Evolutionary conservation across 2,797 vertebrate genomes (phyloP).

Genomic region (Parauchenoglanis punctatus): DNA sequence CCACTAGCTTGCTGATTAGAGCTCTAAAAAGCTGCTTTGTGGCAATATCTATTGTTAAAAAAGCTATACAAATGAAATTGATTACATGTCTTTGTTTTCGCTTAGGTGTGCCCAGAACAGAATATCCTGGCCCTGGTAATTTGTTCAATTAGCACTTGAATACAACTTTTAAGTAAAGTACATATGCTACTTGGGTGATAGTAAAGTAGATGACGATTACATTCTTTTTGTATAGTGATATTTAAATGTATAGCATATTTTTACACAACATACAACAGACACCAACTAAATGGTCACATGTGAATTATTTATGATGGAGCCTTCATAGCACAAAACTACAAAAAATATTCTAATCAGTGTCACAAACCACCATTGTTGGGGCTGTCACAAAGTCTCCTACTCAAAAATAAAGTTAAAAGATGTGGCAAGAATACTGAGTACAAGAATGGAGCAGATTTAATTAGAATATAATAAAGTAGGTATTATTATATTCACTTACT

Average conservation of each 20-base stretch:
- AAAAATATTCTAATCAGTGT: background rate
- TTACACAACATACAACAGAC: background rate
- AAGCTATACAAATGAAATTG: background rate
- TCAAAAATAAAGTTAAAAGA: background rate
- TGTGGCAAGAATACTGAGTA: background rate
- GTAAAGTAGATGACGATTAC: background rate
- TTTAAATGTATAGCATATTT: background rate
- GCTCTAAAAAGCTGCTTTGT: background rate
- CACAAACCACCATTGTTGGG: background rate
- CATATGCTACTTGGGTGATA: background rate
- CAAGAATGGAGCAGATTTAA: background rate
- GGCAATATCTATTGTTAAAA: background rate
- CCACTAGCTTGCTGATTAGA: background rate
- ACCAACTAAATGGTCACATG: background rate
- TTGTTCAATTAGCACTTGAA: background rate
- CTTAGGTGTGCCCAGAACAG: background rate
- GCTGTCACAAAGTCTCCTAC: background rate
- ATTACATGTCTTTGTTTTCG: background rate
- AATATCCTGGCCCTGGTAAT: background rate
- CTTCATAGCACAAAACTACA: background rate
- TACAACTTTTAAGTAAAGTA: background rate
- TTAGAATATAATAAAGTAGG: background rate
- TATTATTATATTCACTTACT: background rate
- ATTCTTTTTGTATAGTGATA: background rate
- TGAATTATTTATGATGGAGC: background rate